Evolutionary conservation across 1,140 invertebrate genomes (phyloP).

Genomic region (Drosophila ironensis): DNA sequence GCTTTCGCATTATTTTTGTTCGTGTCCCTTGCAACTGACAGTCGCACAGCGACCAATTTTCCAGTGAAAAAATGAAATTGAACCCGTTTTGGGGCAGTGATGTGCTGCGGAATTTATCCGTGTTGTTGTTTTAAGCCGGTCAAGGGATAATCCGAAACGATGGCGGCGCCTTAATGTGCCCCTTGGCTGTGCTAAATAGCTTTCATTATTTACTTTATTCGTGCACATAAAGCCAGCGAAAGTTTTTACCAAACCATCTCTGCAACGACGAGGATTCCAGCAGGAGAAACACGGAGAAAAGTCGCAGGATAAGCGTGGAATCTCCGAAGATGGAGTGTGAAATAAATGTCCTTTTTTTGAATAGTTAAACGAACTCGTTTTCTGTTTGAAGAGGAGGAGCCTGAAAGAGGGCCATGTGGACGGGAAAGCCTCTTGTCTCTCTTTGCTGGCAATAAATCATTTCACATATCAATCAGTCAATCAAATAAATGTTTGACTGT

Average conservation of each 20-base stretch:
- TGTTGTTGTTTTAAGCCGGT: slow-evolving; percentile 45
- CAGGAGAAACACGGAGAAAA: background rate
- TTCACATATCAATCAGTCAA: slow-evolving; percentile 78
- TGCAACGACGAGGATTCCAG: slow-evolving; percentile 12
- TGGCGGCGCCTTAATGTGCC: slow-evolving; percentile 63
- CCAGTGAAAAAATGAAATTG: background rate
- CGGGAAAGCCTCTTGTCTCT: too few species aligned
- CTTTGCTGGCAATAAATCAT: slow-evolving; percentile 62
- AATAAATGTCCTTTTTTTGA: slow-evolving; percentile 27
- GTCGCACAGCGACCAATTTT: too few species aligned
- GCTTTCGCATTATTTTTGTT: too few species aligned
- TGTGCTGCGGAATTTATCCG: background rate
- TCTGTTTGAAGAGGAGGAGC: slow-evolving; percentile 25
- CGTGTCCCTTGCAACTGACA: too few species aligned
- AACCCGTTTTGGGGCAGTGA: background rate
- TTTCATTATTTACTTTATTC: slow-evolving; percentile 75
- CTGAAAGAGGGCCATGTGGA: too few species aligned
- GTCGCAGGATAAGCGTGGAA: background rate
- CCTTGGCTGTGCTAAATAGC: slow-evolving; percentile 72
- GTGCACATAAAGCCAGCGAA: slow-evolving; percentile 50
- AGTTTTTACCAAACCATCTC: slow-evolving; percentile 30
- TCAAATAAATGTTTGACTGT: slow-evolving; percentile 67
- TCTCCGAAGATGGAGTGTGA: slow-evolving; percentile 19
- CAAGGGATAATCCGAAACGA: slow-evolving; percentile 46
- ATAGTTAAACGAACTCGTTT: slow-evolving; percentile 5